Base-by-base conservation (phyloP, 2,888 invertebrate genomes). In the Agonopterix heracliana region DNA sequence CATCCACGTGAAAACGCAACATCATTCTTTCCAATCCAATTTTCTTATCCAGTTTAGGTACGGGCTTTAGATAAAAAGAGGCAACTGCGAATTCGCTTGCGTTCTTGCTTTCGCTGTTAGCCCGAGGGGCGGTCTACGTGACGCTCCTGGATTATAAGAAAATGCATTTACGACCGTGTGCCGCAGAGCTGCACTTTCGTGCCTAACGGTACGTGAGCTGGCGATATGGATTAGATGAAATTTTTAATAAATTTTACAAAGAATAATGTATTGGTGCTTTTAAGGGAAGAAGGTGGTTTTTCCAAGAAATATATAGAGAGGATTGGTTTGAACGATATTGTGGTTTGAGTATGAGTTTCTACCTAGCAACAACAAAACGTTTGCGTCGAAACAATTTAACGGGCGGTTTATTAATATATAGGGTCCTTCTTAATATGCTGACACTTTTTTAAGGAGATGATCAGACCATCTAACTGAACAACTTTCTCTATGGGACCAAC, bases 101-200 rank as follows among this genome's bases (percentile, higher is more conserved):
- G 78, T 81, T 79, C 81, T 77, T 74, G 73, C 71, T 65, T 38
- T 38, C 64, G 68, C 70, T 63, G 74, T 71, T 71, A 68, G 71
- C 75, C 75, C 65, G 73, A 72, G 78, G 81, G 73, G n/a, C n/a
- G 41, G 67, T 62, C 71, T 81, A 89, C 88, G 87, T 89, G 88
- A 87, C 82, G 83, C 74, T 77, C 71, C 80, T 83, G 85, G 82
- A 84, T 85, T 87, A 86, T 86, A 86, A 86, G 83, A 86, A 87
- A 87, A 87, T 86, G 84, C 85, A 86, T 86, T 87, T 85, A 83
- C 76, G 74, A 68, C 71, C 71, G 64, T 71, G 66, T 70, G 68
- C 78, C 60, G 74, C 67, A 65, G 67, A 73, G 68, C 73, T 68
- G 70, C 66, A 71, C 74, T 78, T 79, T 78, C 76, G 75, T 83